Conservation (phyloP, 2,888 invertebrate genomes). For the Calameuta idolon region DNA sequence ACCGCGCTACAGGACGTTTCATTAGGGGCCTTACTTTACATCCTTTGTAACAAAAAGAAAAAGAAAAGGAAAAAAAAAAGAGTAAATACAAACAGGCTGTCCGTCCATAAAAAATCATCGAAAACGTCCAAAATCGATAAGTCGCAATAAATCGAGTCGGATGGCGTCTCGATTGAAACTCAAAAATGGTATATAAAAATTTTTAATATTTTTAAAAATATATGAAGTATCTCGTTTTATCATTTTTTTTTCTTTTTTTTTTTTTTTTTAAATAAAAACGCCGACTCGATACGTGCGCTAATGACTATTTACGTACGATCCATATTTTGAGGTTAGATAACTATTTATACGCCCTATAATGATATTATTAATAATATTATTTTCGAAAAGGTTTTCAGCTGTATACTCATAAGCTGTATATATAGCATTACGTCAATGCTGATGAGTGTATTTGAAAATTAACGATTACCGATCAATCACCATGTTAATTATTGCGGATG, state of each 20-base stretch:
- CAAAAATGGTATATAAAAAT: background rate
- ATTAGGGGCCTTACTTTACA: background rate
- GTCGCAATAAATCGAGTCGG: background rate
- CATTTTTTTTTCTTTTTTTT: background rate
- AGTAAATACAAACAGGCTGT: background rate
- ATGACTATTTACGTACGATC: conserved; percentile 28
- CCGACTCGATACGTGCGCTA: background rate
- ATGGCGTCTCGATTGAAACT: background rate
- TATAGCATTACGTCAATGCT: background rate
- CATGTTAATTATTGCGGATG: background rate
- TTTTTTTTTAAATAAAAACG: background rate
- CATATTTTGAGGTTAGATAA: conserved; percentile 30
- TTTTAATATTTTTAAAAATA: background rate
- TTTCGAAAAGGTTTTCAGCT: conserved; percentile 9
- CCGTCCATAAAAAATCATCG: background rate
- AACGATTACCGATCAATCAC: background rate
- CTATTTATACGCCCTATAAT: conserved; percentile 36
- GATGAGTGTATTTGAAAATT: background rate
- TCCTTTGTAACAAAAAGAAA: background rate
- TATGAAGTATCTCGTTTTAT: background rate
- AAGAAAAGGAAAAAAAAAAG: background rate
- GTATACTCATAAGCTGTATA: background rate
- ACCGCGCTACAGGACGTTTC: background rate
- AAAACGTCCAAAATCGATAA: background rate
- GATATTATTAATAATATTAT: conserved; percentile 25